Evolutionary conservation across 2,888 invertebrate species (phyloP).

Genomic region (Ectobius pallidus): DNA sequence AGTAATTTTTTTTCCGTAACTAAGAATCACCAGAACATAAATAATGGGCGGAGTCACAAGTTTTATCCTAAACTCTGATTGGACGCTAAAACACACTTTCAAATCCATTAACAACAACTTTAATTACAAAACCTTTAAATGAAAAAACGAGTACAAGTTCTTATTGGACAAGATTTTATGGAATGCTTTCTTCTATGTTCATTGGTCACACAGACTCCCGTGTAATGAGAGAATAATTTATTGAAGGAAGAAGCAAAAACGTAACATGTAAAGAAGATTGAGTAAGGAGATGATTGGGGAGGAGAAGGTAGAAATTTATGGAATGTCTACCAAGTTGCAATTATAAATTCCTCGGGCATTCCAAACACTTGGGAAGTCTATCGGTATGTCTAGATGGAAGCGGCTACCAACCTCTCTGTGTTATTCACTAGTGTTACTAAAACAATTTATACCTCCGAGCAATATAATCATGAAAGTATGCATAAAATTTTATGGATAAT

Average conservation of each 20-base stretch:
- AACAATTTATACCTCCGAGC: slow-evolving; percentile 10
- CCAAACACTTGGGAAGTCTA: slow-evolving; percentile 18
- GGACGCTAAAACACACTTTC: background rate
- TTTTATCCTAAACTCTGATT: background rate
- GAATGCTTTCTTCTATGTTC: background rate
- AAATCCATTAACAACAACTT: background rate
- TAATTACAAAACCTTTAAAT: background rate
- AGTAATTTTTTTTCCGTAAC: background rate
- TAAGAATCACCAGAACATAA: background rate
- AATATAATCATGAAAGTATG: slow-evolving; percentile 30
- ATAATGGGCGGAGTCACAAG: slow-evolving; percentile 9
- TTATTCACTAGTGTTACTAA: slow-evolving; percentile 9
- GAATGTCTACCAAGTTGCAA: slow-evolving; percentile 28
- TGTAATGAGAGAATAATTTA: slow-evolving; percentile 1
- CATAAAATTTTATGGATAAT: slow-evolving; percentile 36
- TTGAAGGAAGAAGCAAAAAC: background rate
- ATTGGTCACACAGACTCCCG: background rate
- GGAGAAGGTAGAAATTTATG: background rate
- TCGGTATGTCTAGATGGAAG: background rate
- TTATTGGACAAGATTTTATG: background rate
- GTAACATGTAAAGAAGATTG: background rate
- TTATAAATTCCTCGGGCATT: slow-evolving; percentile 33
- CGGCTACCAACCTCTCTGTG: background rate
- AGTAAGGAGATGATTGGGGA: background rate
- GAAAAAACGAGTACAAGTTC: background rate